Percentiles rank a stretch among this genome's conserved stretches.
These are phyloP conservation scores for Lysandra bellargus DNA, from an alignment of 2,888 invertebrate species.

Conservation along the genomic window DNA sequence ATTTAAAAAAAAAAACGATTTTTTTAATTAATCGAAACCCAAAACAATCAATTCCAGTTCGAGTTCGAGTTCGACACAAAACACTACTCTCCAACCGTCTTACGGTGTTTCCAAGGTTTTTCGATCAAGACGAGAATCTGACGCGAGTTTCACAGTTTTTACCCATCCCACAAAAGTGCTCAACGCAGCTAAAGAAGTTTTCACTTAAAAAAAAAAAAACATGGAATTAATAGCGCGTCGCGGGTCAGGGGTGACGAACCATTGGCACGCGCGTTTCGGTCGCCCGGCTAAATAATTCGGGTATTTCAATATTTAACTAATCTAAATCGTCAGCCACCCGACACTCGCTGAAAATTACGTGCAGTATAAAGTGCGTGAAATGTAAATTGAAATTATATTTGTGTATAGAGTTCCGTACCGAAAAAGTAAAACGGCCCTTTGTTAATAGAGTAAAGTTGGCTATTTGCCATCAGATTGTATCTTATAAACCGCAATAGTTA, in stretches of 20 bases:
- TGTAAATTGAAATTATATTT: conserved; percentile 4
- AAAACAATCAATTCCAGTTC: too few relatives aligned
- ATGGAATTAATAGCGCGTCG: background rate
- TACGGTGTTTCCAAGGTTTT: too few relatives aligned
- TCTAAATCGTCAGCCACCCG: background rate
- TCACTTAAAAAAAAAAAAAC: background rate
- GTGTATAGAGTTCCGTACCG: background rate
- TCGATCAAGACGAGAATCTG: too few relatives aligned
- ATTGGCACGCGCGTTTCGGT: conserved; percentile 9
- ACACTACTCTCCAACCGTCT: too few relatives aligned
- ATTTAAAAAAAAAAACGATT: too few relatives aligned
- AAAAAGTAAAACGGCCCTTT: background rate
- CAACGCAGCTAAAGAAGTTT: too few relatives aligned
- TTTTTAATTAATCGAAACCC: too few relatives aligned
- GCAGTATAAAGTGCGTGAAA: conserved; percentile 10
- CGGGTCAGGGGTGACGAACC: background rate
- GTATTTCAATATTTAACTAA: conserved; percentile 17
- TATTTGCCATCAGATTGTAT: background rate
- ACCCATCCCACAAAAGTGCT: too few relatives aligned
- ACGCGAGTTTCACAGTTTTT: too few relatives aligned
- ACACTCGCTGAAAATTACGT: conserved; percentile 18
- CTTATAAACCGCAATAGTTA: background rate
- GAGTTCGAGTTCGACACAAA: too few relatives aligned
- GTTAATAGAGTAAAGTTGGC: background rate
- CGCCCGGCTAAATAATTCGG: conserved; percentile 6